Percentiles rank a stretch among this genome's conserved stretches.
Evolutionary conservation across 1,140 invertebrate species (phyloP).

Genomic region (Nymphalis io): DNA sequence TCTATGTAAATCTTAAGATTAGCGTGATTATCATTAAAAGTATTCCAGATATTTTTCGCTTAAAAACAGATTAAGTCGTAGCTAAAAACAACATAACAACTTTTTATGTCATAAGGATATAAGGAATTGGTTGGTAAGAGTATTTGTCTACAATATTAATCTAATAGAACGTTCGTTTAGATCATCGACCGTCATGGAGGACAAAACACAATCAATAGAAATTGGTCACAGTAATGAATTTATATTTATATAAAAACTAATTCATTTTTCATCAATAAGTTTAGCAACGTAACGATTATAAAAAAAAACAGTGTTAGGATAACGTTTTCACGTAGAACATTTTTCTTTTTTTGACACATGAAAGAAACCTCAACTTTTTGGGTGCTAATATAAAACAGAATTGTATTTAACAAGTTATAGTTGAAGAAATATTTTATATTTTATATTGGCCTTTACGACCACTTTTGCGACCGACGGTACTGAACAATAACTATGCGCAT

Average conservation of each 20-base stretch:
- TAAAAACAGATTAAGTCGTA: no score
- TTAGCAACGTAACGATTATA: not conserved
- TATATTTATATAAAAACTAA: conserved; percentile 24
- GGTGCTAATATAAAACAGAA: no score
- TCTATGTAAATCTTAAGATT: no score
- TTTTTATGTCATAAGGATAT: no score
- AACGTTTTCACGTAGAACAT: not conserved
- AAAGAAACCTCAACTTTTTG: no score
- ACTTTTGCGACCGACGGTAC: not conserved
- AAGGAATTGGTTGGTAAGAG: no score
- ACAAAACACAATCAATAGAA: conserved; percentile 35
- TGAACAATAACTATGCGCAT: not conserved
- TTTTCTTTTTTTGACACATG: no score
- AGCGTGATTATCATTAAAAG: no score
- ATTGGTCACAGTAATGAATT: conserved; percentile 41
- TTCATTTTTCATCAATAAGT: not conserved
- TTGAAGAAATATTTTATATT: no score
- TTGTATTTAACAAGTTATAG: no score
- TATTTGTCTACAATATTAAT: not conserved
- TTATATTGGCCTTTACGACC: not conserved
- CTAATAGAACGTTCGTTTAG: conserved; percentile 15
- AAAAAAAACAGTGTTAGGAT: not conserved
- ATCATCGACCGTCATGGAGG: conserved; percentile 42
- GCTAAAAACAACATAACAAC: no score
- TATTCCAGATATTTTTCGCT: no score